A percentile compares a stretch with the other conserved stretches of the same genome.
These are phyloP conservation scores for Anodontia alba DNA, from an alignment of 2,888 invertebrate species.

Conservation along the genomic window DNA sequence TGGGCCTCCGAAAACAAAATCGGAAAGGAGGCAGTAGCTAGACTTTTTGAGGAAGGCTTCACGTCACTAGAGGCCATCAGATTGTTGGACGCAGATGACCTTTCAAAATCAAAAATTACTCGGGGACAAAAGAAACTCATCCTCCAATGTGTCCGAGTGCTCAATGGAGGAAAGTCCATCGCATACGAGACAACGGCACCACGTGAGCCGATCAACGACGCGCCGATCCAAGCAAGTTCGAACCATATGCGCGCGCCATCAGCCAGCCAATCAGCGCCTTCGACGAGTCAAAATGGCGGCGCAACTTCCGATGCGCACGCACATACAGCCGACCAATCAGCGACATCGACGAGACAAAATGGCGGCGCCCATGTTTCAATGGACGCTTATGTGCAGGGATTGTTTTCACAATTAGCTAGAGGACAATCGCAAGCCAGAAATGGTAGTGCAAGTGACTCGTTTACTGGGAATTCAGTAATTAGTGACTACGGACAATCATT, in stretches of 20 bases:
- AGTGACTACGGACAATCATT: not conserved
- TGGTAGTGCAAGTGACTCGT: not conserved
- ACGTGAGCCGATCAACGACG: too few species aligned
- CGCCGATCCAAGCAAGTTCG: not conserved
- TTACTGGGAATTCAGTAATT: not conserved
- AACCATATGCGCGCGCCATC: not conserved
- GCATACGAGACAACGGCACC: too few species aligned
- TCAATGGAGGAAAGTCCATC: not conserved
- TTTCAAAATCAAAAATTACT: not conserved
- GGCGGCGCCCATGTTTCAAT: not conserved
- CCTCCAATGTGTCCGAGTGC: not conserved
- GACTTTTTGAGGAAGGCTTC: too few species aligned
- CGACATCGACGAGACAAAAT: not conserved
- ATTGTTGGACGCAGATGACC: not conserved
- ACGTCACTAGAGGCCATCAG: not conserved
- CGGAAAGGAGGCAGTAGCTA: not conserved
- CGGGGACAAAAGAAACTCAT: constrained; percentile 6
- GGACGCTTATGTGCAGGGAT: constrained; percentile 2
- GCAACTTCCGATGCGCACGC: not conserved
- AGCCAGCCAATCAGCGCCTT: not conserved
- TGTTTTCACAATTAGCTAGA: not conserved
- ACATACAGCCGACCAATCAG: not conserved
- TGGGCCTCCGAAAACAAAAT: not conserved
- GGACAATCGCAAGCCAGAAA: constrained; percentile 13
- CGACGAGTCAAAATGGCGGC: not conserved